Evolutionary conservation across 2,113 vertebrate species (phyloP).

Genomic region (Entomyzon cyanotis): DNA sequence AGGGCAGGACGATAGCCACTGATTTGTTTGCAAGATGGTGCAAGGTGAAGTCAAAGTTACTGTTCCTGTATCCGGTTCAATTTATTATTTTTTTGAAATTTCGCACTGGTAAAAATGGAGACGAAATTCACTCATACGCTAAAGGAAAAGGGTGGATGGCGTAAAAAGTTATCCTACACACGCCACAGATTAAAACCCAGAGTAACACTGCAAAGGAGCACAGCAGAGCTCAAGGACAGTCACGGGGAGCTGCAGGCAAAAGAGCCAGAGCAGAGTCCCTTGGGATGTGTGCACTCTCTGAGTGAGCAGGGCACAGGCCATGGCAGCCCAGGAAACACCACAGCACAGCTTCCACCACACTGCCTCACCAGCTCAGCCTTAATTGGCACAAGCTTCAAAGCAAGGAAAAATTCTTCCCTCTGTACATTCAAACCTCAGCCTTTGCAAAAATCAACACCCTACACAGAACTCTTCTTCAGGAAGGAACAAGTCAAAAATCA

Average conservation of each 20-base stretch:
- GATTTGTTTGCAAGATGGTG: conserved; percentile 49
- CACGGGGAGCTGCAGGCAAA: not conserved
- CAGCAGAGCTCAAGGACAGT: not conserved
- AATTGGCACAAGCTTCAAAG: not conserved
- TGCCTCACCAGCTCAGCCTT: not conserved
- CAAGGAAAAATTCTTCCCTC: not conserved
- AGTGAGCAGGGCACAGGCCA: not conserved
- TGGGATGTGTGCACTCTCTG: rapidly evolving
- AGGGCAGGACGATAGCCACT: not conserved
- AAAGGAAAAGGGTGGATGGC: not conserved
- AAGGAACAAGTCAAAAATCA: not conserved
- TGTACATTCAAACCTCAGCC: not conserved
- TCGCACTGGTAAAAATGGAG: not conserved
- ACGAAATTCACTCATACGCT: not conserved
- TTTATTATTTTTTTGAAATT: not conserved
- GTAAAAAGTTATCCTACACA: not conserved
- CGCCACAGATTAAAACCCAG: not conserved
- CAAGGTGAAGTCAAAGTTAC: conserved; percentile 49
- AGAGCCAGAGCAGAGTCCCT: not conserved
- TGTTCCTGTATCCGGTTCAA: not conserved
- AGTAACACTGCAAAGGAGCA: not conserved
- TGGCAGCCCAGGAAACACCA: not conserved
- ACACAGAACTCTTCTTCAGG: not conserved
- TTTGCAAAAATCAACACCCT: not conserved
- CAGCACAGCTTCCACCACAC: not conserved